A percentile compares a stretch with the other conserved stretches of the same genome.
Evolutionary conservation across 2,113 vertebrate species (phyloP).

Genomic region (Sinocyclocheilus rhinocerous): DNA sequence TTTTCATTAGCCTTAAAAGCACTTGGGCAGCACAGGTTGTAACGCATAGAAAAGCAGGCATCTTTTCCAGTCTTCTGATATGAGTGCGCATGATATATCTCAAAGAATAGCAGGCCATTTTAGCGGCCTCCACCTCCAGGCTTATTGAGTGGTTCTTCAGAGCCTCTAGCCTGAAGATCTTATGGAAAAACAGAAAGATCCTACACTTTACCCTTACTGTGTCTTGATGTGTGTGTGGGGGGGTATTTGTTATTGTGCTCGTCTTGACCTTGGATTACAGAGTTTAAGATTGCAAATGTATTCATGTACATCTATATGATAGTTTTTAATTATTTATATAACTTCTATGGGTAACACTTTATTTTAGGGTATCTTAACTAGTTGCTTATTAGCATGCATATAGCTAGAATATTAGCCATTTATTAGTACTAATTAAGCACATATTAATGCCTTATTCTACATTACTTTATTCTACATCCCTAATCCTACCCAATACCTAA

Average conservation of each 20-base stretch:
- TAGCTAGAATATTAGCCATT: too few relatives aligned
- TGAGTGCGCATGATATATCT: background rate
- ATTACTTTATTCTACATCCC: too few relatives aligned
- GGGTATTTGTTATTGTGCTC: slow-evolving; percentile 20
- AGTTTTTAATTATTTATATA: background rate
- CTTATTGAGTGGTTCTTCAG: slow-evolving; percentile 13
- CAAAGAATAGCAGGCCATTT: slow-evolving; percentile 34
- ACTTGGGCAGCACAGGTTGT: slow-evolving; percentile 28
- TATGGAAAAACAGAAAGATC: background rate
- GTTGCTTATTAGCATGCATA: too few relatives aligned
- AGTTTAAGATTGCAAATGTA: slow-evolving; percentile 7
- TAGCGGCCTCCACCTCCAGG: background rate
- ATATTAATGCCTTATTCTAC: too few relatives aligned
- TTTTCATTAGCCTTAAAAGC: slow-evolving; percentile 46
- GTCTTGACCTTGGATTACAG: slow-evolving; percentile 16
- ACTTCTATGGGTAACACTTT: too few relatives aligned
- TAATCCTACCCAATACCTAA: too few relatives aligned
- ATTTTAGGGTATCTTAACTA: too few relatives aligned
- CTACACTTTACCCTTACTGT: background rate
- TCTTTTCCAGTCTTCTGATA: slow-evolving; percentile 44
- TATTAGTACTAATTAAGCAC: too few relatives aligned
- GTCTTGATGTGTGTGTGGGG: slow-evolving; percentile 33
- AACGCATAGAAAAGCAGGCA: slow-evolving; percentile 18
- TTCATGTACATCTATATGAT: background rate
- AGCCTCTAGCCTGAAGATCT: slow-evolving; percentile 4